These are phyloP conservation scores for Oscheius sp. DNA, from an alignment of 2,888 invertebrate genomes.

Conservation along the genomic window DNA sequence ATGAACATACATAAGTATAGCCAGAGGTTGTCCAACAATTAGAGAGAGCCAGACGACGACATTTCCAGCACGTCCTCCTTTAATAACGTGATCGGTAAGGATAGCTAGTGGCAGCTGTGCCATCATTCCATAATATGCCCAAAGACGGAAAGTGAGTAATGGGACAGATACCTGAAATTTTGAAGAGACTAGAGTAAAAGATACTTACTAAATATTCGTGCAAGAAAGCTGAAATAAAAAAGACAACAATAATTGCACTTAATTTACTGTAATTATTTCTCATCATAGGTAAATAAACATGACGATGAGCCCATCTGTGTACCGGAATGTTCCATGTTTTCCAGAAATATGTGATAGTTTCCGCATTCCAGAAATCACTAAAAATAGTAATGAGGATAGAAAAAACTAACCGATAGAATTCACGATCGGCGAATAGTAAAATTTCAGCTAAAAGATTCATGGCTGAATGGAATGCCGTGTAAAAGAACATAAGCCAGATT, in stretches of 20 bases:
- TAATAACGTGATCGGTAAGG: slow-evolving; percentile 79
- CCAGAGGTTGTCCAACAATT: slow-evolving; percentile 95
- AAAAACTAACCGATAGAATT: slow-evolving; percentile 81
- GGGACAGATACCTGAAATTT: slow-evolving; percentile 77
- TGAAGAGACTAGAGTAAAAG: neutral
- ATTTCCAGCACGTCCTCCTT: slow-evolving; percentile 77
- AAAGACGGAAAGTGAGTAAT: slow-evolving; percentile 90
- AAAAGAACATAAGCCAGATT: slow-evolving; percentile 95
- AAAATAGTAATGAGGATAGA: neutral
- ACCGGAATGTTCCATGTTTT: slow-evolving; percentile 97
- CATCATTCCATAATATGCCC: slow-evolving; percentile 98
- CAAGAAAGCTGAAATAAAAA: slow-evolving; percentile 84
- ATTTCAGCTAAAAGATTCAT: slow-evolving; percentile 91
- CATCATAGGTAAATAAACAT: slow-evolving; percentile 66
- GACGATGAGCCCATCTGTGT: slow-evolving; percentile 76
- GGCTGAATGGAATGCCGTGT: slow-evolving; percentile 91
- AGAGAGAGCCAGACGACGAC: slow-evolving; percentile 95
- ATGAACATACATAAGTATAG: slow-evolving; percentile 98
- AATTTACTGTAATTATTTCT: slow-evolving; percentile 68
- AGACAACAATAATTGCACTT: slow-evolving; percentile 71
- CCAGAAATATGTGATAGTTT: slow-evolving; percentile 94
- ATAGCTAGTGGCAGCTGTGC: slow-evolving; percentile 87
- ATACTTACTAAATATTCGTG: slow-evolving; percentile 84
- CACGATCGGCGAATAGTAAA: slow-evolving; percentile 92
- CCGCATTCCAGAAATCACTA: slow-evolving; percentile 79